Percentiles rank a stretch among this genome's conserved stretches.
Evolutionary conservation across 2,113 vertebrate genomes (phyloP).

Genomic region (Urocynchramus pylzowi): DNA sequence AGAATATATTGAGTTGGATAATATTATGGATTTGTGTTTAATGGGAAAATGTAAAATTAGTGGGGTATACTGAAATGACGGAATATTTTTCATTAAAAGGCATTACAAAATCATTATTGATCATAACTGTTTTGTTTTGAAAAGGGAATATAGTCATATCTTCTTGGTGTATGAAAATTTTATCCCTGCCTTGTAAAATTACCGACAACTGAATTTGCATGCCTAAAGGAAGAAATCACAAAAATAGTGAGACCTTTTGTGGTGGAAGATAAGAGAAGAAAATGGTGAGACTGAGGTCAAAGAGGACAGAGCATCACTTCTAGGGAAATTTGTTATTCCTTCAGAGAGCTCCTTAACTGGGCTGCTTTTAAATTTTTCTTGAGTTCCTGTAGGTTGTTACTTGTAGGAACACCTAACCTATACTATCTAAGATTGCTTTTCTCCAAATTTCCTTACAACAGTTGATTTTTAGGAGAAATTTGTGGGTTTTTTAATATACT

Average conservation of each 20-base stretch:
- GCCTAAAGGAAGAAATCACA: not conserved
- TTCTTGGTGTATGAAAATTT: not conserved
- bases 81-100: not conserved
- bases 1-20: not conserved
- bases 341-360: not conserved
- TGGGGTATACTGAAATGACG: not conserved
- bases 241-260: not conserved
- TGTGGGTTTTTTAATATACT: not conserved
- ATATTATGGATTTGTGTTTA: not conserved
- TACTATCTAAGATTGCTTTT: not conserved
- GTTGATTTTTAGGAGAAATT: not conserved
- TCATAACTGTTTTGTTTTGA: not conserved
- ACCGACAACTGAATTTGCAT: not conserved
- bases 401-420: not conserved
- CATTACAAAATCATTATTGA: not conserved
- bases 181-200: not conserved
- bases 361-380: not conserved
- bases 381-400: not conserved
- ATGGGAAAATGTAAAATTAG: not conserved
- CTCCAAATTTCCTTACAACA: not conserved
- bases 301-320: not conserved
- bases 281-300: not conserved
- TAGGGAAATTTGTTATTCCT: not conserved
- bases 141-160: not conserved
- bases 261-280: not conserved